Conservation (phyloP, 2,113 vertebrate species). For the Machaerirhynchus nigripectus region DNA sequence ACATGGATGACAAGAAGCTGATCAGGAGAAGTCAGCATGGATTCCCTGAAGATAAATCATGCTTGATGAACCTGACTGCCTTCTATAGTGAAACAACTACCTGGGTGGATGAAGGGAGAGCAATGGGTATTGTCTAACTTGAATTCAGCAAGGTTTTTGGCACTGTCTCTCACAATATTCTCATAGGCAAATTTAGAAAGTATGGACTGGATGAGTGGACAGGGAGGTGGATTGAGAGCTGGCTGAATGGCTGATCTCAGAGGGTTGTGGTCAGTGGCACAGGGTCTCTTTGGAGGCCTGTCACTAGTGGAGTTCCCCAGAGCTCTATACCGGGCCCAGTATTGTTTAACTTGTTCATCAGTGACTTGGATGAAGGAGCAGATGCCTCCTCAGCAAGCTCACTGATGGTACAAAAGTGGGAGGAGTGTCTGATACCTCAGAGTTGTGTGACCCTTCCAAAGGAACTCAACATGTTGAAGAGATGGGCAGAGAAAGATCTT, state of each 20-base stretch:
- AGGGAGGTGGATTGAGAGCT: background rate
- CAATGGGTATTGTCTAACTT: accelerated
- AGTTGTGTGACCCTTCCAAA: background rate
- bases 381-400: background rate
- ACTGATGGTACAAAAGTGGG: background rate
- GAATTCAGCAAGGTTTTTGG: accelerated
- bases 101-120: background rate
- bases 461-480: background rate
- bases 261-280: background rate
- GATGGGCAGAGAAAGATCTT: background rate
- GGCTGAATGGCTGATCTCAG: background rate
- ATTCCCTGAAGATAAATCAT: background rate
- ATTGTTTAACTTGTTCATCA: background rate
- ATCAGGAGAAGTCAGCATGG: background rate
- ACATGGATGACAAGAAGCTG: background rate
- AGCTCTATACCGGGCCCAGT: background rate
- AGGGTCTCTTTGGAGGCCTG: accelerated
- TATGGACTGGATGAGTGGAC: background rate
- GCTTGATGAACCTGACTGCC: background rate
- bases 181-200: background rate
- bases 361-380: background rate
- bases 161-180: background rate
- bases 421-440: background rate
- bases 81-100: background rate
- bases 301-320: no score